phyloP scores from a whole-genome alignment of 2,888 invertebrate genomes.

The Leptarthrus brevirostris region DNA sequence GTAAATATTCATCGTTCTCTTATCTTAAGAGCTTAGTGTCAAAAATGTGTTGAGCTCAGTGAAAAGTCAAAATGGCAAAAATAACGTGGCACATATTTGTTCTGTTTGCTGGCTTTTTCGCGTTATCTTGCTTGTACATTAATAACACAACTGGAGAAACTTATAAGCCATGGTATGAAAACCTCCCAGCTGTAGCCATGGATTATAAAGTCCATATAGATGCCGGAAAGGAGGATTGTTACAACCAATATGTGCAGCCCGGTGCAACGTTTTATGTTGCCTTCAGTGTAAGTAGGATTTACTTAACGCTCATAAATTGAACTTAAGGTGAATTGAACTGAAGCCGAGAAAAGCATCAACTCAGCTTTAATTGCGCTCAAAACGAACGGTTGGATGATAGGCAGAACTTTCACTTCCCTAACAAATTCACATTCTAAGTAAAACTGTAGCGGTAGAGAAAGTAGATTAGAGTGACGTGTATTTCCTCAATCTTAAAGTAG shows the following conservation, averaged over 20 bases:
- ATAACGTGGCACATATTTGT: conserved; percentile 64
- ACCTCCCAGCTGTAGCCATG: conserved; percentile 91
- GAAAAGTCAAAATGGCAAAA: conserved; percentile 54
- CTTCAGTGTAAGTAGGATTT: conserved; percentile 83
- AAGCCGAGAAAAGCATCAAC: background rate
- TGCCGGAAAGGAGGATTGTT: conserved; percentile 95
- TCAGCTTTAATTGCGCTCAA: no score
- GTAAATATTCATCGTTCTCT: no score
- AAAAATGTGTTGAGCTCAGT: no score
- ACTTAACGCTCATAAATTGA: no score
- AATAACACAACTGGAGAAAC: conserved; percentile 64
- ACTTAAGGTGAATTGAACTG: background rate
- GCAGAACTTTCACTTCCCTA: no score
- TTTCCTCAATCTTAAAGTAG: no score
- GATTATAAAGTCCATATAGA: conserved; percentile 96
- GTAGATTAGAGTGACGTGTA: no score
- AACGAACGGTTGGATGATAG: no score
- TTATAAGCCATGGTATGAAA: conserved; percentile 84
- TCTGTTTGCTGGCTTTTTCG: conserved; percentile 56
- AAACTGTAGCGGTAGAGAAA: no score
- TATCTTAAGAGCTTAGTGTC: no score
- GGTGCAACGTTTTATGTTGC: conserved; percentile 94
- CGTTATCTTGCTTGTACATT: conserved; percentile 57
- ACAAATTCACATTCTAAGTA: no score
- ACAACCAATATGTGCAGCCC: conserved; percentile 91